A percentile compares a stretch with the other conserved stretches of the same genome.
These are phyloP conservation scores for Sinodicranocentrus sp. DNA, from an alignment of 2,888 invertebrate genomes.

Conservation along the genomic window DNA sequence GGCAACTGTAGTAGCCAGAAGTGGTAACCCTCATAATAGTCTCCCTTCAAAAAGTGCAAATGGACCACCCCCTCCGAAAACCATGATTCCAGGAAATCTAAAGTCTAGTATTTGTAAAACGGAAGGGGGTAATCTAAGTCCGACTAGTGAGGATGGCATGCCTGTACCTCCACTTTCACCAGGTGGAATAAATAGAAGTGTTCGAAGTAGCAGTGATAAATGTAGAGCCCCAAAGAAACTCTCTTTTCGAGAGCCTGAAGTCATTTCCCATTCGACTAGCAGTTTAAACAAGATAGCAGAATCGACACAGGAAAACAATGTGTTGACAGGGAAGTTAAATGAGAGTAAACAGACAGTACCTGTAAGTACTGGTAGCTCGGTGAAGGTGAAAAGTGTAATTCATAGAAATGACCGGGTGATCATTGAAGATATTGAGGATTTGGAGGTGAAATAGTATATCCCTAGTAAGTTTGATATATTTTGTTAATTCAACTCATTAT, in stretches of 20 bases:
- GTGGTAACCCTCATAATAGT: too few species aligned
- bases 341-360: neutral
- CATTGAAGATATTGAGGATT: constrained; percentile 25
- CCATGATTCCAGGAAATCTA: too few species aligned
- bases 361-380: neutral
- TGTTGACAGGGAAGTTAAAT: neutral
- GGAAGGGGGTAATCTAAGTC: constrained; percentile 2
- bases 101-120: neutral
- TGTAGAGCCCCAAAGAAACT: constrained; percentile 83
- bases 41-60: too few species aligned
- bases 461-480: too few species aligned
- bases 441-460: neutral
- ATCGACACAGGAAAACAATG: constrained; percentile 15
- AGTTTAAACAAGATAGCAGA: constrained; percentile 57
- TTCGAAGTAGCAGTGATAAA: constrained; percentile 67
- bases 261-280: constrained; percentile 78
- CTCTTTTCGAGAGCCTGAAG: constrained; percentile 92
- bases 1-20: constrained; percentile 34
- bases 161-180: constrained; percentile 13
- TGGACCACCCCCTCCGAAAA: too few species aligned
- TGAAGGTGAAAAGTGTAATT: neutral
- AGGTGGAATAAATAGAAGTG: constrained; percentile 39
- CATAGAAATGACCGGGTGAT: neutral
- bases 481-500: too few species aligned
- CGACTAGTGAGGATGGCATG: neutral